Percentiles rank a stretch among this genome's conserved stretches.
These are phyloP conservation scores for Xerus rutilus DNA, from an alignment of 2,797 vertebrate species.

Conservation along the genomic window DNA sequence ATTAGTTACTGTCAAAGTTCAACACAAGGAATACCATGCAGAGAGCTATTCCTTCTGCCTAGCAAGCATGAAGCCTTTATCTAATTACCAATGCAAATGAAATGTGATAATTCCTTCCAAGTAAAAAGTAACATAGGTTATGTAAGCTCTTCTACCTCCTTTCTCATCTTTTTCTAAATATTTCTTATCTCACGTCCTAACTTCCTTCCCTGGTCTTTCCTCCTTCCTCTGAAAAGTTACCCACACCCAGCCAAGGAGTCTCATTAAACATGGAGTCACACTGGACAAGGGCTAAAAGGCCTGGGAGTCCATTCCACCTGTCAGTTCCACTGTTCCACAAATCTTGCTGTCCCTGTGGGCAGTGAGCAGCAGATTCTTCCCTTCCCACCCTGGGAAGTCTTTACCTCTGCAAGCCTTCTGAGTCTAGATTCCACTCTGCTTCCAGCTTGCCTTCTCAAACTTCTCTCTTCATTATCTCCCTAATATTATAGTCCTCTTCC, in stretches of 20 bases:
- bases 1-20: neutral
- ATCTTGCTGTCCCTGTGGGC: neutral
- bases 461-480: neutral
- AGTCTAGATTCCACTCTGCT: neutral
- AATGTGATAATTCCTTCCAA: neutral
- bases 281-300: neutral
- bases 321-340: neutral
- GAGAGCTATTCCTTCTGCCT: neutral
- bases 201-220: neutral
- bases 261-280: neutral
- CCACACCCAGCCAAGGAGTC: neutral
- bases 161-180: neutral
- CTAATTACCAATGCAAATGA: slow-evolving; percentile 11
- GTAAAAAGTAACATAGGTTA: neutral
- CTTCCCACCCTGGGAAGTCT: neutral
- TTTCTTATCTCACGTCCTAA: neutral
- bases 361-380: neutral
- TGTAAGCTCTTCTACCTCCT: neutral
- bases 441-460: neutral
- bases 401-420: neutral
- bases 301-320: neutral
- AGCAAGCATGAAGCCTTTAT: neutral
- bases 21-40: neutral
- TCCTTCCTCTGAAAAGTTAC: neutral
- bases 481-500: neutral